These are phyloP conservation scores for Plecturocebus donacophilus DNA, from an alignment of 2,113 vertebrate genomes.

Conservation along the genomic window DNA sequence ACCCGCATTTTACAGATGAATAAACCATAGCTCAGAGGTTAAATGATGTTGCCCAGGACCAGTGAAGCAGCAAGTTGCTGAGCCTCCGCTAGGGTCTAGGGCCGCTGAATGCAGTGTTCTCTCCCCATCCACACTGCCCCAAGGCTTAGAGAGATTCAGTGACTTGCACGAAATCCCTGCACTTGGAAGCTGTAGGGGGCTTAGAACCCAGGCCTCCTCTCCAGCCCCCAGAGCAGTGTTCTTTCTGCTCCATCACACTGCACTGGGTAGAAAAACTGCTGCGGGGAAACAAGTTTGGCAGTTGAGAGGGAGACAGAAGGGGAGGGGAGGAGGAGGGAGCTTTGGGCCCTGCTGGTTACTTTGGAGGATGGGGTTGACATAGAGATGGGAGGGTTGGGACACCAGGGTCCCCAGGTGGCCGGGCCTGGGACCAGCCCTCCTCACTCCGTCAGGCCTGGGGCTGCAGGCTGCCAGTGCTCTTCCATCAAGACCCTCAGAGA, in stretches of 20 bases:
- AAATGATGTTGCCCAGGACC: not conserved
- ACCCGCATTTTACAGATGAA: not conserved
- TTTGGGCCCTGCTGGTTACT: not conserved
- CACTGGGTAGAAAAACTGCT: conserved; percentile 52
- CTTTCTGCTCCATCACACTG: conserved; percentile 63
- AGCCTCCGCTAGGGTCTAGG: not conserved
- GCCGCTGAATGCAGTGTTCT: not conserved
- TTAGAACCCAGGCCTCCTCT: conserved; percentile 3
- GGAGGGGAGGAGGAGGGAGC: not conserved
- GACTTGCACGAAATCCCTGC: not conserved
- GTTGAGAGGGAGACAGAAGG: conserved; percentile 29
- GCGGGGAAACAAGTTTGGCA: conserved; percentile 47
- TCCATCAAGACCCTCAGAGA: conserved; percentile 62
- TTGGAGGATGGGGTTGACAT: conserved; percentile 37
- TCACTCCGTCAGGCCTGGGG: conserved; percentile 23
- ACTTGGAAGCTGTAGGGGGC: not conserved
- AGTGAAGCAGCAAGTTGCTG: not conserved
- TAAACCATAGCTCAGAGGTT: not conserved
- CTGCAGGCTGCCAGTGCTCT: conserved; percentile 60
- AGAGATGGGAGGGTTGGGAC: conserved; percentile 50
- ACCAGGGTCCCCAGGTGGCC: conserved; percentile 30
- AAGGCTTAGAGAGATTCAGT: not conserved
- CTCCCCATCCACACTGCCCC: not conserved
- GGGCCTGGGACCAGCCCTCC: not conserved
- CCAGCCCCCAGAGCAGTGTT: conserved; percentile 12